Evolutionary conservation across 2,113 vertebrate genomes (phyloP).

Genomic region (Brienomyrus brachyistius): DNA sequence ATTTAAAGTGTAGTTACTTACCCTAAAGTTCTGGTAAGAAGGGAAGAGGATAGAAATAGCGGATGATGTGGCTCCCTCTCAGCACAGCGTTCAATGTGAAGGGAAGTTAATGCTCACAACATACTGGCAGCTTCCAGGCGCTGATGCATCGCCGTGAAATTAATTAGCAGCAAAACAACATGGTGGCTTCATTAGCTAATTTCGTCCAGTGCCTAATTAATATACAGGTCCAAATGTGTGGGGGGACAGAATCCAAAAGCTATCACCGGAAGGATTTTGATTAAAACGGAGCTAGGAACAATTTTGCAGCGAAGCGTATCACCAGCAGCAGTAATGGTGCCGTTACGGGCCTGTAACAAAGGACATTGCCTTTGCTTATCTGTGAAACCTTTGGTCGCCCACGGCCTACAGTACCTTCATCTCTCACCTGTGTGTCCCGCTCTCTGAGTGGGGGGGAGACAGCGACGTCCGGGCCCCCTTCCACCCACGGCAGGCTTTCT

Average conservation of each 20-base stretch:
- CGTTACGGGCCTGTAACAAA: not conserved
- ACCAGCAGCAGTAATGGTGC: not conserved
- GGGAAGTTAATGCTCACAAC: not conserved
- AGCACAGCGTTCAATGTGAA: not conserved
- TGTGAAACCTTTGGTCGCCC: not conserved
- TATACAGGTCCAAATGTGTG: not conserved
- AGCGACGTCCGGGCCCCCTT: not conserved
- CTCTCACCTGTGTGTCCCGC: not conserved
- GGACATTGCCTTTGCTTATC: not conserved
- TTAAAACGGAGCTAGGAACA: not conserved
- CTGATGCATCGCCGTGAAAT: not conserved
- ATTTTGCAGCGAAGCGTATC: not conserved
- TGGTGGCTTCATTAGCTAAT: conserved; percentile 2
- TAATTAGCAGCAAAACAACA: conserved; percentile 8
- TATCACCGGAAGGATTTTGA: not conserved
- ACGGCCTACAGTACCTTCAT: not conserved
- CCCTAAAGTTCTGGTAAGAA: conserved; percentile 6
- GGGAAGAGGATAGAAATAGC: not conserved
- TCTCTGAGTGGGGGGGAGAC: not conserved
- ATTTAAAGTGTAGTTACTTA: not conserved
- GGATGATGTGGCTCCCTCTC: not conserved
- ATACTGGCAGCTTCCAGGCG: not conserved
- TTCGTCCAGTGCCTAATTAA: not conserved
- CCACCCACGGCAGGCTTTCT: not conserved
- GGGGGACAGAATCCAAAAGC: not conserved